These are phyloP conservation scores for Oryzias dopingdopingensis DNA, from an alignment of 2,797 vertebrate species.

Conservation along the genomic window DNA sequence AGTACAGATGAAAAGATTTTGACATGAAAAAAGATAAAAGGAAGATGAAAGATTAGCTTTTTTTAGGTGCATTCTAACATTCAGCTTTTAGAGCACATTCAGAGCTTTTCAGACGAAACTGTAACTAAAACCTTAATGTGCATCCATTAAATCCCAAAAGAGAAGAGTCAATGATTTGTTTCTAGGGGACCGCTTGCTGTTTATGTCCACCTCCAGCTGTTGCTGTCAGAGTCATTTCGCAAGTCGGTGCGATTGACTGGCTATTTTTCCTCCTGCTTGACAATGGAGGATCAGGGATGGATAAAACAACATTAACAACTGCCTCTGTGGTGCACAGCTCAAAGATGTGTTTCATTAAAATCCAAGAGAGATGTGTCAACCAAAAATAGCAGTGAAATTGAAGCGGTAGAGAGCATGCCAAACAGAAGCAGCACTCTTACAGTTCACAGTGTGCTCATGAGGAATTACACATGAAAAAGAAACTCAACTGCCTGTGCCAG, in stretches of 20 bases:
- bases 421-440: conserved; percentile 19
- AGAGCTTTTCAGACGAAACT: not conserved
- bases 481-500: conserved; percentile 1
- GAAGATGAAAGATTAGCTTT: conserved; percentile 1
- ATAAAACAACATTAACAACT: conserved; percentile 51
- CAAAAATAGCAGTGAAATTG: conserved; percentile 43
- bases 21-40: conserved; percentile 7
- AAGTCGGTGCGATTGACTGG: conserved; percentile 24
- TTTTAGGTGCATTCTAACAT: not conserved
- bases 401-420: conserved; percentile 31
- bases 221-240: conserved; percentile 24
- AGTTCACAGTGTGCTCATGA: conserved; percentile 19
- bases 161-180: not conserved
- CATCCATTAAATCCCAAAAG: not conserved
- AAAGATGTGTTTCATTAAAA: conserved; percentile 63
- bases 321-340: conserved; percentile 34
- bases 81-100: conserved; percentile 6
- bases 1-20: conserved; percentile 4
- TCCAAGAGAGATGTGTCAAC: conserved; percentile 33
- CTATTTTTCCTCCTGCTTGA: conserved; percentile 29
- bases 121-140: conserved; percentile 1
- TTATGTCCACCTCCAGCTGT: conserved; percentile 22
- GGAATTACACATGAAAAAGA: conserved; percentile 14
- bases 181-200: conserved; percentile 6
- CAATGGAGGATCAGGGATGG: conserved; percentile 39